Evolutionary conservation across 2,888 invertebrate genomes (phyloP).

Genomic region (Calliscelio sp.): DNA sequence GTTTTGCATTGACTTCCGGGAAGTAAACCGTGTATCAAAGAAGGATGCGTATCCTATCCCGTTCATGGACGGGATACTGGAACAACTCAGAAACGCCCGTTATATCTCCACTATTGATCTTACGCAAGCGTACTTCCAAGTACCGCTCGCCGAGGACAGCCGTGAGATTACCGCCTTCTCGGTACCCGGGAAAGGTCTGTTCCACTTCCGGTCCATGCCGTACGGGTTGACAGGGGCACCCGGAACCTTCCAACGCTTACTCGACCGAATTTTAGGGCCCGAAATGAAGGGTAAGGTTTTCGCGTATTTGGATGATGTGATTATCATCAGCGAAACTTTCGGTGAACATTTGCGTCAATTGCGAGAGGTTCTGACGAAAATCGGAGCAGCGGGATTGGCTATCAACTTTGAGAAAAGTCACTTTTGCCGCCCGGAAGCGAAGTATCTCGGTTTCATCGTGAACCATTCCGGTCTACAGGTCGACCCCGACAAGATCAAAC

Average conservation of each 20-base stretch:
- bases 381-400: neutral
- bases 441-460: neutral
- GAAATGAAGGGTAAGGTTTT: constrained; percentile 6
- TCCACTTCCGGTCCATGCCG: no score
- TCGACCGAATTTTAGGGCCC: neutral
- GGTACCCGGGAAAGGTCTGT: constrained; percentile 62
- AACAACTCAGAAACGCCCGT: constrained; percentile 48
- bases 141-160: constrained; percentile 56
- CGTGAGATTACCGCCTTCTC: constrained; percentile 67
- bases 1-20: no score
- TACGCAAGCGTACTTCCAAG: constrained; percentile 72
- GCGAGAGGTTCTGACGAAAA: neutral
- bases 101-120: constrained; percentile 72
- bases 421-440: neutral
- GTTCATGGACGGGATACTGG: constrained; percentile 32
- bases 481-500: neutral
- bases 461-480: neutral
- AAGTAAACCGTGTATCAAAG: neutral
- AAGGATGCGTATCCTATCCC: neutral
- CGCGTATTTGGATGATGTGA: constrained; percentile 12
- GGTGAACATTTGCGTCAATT: no score
- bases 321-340: neutral
- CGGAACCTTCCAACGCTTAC: neutral
- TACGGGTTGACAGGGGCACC: no score
- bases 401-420: neutral